Evolutionary conservation across 1,140 invertebrate species (phyloP).

Genomic region (Drosophila novamexicana): DNA sequence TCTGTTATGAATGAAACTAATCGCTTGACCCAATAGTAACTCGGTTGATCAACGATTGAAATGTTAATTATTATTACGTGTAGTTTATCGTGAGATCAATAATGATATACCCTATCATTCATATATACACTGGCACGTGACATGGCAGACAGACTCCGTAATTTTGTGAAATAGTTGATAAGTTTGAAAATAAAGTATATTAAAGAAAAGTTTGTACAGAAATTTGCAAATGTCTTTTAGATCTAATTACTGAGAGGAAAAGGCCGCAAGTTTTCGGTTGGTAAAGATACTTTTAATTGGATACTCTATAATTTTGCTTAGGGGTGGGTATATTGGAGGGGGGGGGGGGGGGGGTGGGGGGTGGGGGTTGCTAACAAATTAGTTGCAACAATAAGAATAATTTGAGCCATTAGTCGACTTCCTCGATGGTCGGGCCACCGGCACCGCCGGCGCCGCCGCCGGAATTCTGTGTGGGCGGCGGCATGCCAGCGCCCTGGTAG

Average conservation of each 20-base stretch:
- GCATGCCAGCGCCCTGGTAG: slow-evolving; percentile 88
- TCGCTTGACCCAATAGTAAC: no score
- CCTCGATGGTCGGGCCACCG: slow-evolving; percentile 95
- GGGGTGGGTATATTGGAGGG: background rate
- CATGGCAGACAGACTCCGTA: slow-evolving; percentile 31
- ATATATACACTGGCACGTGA: slow-evolving; percentile 3
- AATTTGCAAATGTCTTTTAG: background rate
- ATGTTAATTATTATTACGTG: background rate
- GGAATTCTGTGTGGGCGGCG: slow-evolving; percentile 84
- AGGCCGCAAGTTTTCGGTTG: no score
- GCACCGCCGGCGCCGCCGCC: slow-evolving; percentile 85
- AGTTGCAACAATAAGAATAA: slow-evolving; percentile 1
- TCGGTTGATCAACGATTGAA: slow-evolving; percentile 13
- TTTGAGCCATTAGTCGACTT: slow-evolving; percentile 91
- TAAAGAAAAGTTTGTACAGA: background rate
- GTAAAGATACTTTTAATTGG: slow-evolving; percentile 1
- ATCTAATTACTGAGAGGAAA: background rate
- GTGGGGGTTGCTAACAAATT: slow-evolving; percentile 23
- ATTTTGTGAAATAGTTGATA: slow-evolving; percentile 41
- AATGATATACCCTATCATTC: slow-evolving; percentile 1
- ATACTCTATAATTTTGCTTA: slow-evolving; percentile 1
- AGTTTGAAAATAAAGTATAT: slow-evolving; percentile 38
- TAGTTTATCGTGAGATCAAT: slow-evolving; percentile 2
- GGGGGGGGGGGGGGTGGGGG: no score
- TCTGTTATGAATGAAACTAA: no score